phyloP scores from a whole-genome alignment of 2,113 vertebrate species.

The Rhodinocichla rosea region DNA sequence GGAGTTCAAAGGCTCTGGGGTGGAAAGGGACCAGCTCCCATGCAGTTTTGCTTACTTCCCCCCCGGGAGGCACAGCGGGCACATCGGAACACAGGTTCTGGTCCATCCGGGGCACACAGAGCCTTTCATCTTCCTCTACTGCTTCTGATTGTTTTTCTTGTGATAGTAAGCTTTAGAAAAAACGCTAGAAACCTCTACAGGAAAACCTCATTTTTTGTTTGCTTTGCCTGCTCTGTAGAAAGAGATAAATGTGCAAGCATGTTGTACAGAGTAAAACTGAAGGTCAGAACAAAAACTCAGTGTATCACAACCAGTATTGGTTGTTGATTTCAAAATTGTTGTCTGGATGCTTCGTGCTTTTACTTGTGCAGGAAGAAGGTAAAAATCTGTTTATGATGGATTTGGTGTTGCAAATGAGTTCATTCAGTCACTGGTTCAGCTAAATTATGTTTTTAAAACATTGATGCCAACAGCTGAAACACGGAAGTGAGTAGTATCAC shows the following conservation, averaged over 20 bases:
- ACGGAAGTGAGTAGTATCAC: neutral
- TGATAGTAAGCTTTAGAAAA: neutral
- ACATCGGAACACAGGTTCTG: neutral
- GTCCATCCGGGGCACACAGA: neutral
- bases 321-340: neutral
- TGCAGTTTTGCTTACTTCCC: neutral
- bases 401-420: neutral
- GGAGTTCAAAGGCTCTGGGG: neutral
- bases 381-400: neutral
- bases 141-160: neutral
- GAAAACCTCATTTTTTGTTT: neutral
- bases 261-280: neutral
- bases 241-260: neutral
- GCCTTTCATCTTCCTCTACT: neutral
- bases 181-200: neutral
- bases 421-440: neutral
- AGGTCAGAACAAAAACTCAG: neutral
- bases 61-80: accelerated
- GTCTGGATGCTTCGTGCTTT: neutral
- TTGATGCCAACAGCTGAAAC: neutral
- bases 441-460: neutral
- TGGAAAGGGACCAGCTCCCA: neutral
- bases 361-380: neutral
- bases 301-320: neutral
- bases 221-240: neutral